A percentile compares a stretch with the other conserved stretches of the same genome.
Evolutionary conservation across 2,888 invertebrate species (phyloP).

Genomic region (Frankliniella fusca): DNA sequence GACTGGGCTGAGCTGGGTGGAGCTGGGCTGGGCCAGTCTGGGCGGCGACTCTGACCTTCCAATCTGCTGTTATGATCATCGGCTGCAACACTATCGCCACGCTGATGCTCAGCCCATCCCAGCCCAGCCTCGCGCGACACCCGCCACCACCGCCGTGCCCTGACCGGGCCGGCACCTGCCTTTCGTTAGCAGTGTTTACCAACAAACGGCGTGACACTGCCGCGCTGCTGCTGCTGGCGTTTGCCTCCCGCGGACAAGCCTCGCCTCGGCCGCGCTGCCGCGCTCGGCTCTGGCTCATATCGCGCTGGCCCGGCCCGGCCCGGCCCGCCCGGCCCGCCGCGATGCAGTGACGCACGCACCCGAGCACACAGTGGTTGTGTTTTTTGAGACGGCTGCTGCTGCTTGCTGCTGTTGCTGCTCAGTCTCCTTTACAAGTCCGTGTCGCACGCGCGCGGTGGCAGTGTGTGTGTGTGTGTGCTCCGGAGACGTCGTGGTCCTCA

Average conservation of each 20-base stretch:
- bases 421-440: background rate
- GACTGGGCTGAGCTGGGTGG: too few species aligned
- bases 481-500: too few species aligned
- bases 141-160: background rate
- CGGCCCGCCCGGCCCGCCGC: background rate
- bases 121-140: too few species aligned
- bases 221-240: background rate
- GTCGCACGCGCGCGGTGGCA: background rate
- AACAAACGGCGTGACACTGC: background rate
- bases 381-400: background rate
- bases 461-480: too few species aligned
- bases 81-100: too few species aligned
- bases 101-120: too few species aligned
- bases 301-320: background rate
- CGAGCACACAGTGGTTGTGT: background rate
- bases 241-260: background rate
- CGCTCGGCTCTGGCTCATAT: background rate
- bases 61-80: too few species aligned
- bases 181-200: slow-evolving; percentile 6
- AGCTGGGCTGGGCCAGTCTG: too few species aligned
- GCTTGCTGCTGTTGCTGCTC: too few species aligned
- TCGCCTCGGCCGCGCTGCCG: background rate
- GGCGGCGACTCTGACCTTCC: too few species aligned
- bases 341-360: background rate
- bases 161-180: background rate